A percentile compares a stretch with the other conserved stretches of the same genome.
Conservation (phyloP, 1,140 invertebrate genomes). For the Fopius arisanus region DNA sequence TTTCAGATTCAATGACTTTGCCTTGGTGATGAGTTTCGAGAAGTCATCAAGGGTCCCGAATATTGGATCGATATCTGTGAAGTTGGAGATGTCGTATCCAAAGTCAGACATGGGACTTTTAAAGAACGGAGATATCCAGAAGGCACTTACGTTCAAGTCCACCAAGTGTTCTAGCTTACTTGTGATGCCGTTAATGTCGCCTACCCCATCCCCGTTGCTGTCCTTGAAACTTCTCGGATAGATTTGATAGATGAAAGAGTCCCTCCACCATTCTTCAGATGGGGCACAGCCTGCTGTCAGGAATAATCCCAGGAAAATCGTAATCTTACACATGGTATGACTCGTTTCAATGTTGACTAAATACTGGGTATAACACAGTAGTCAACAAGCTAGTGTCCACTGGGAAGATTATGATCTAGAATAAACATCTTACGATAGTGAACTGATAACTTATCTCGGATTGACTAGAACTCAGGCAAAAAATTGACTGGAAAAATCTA, state of each 20-base stretch:
- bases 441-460: no score
- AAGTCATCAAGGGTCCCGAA: constrained; percentile 69
- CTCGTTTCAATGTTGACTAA: no score
- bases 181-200: constrained; percentile 70
- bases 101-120: constrained; percentile 64
- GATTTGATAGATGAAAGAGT: constrained; percentile 78
- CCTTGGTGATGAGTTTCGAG: constrained; percentile 51
- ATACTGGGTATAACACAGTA: no score
- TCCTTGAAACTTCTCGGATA: constrained; percentile 78
- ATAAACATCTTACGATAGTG: no score
- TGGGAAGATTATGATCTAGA: no score
- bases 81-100: constrained; percentile 65
- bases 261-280: constrained; percentile 76
- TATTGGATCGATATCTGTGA: constrained; percentile 60
- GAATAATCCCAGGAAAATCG: neutral
- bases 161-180: constrained; percentile 46
- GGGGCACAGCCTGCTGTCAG: neutral
- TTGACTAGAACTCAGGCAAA: no score
- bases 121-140: constrained; percentile 68
- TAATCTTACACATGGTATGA: no score
- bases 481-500: no score
- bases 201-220: constrained; percentile 77
- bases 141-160: constrained; percentile 54
- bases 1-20: constrained; percentile 62
- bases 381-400: no score